Conservation (phyloP, 1,140 invertebrate genomes). For the Eueides isabella region DNA sequence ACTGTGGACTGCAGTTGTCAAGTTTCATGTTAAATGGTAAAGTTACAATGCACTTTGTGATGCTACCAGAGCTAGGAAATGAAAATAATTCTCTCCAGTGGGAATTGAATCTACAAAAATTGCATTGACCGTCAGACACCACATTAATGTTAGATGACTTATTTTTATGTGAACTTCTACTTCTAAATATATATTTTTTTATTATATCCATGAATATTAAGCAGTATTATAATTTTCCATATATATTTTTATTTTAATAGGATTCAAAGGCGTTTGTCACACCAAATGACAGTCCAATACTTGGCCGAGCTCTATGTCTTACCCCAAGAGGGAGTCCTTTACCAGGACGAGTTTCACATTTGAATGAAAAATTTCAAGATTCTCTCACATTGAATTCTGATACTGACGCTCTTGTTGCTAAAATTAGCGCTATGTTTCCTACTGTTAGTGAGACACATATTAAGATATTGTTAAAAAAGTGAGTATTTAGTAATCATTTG, state of each 20-base stretch:
- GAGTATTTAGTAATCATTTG: slow-evolving; percentile 72
- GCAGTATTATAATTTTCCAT: neutral
- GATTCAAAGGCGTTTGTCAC: slow-evolving; percentile 63
- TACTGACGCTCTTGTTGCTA: slow-evolving; percentile 88
- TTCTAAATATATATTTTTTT: no score
- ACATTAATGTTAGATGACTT: no score
- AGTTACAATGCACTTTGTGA: neutral
- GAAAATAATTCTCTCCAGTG: no score
- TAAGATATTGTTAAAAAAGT: slow-evolving; percentile 93
- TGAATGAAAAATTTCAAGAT: slow-evolving; percentile 85
- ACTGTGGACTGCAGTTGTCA: no score
- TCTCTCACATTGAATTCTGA: slow-evolving; percentile 85
- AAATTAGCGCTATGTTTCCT: slow-evolving; percentile 95
- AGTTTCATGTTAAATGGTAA: neutral
- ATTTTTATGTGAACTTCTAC: no score
- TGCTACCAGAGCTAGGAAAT: no score
- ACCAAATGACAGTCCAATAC: slow-evolving; percentile 75
- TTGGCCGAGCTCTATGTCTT: slow-evolving; percentile 81
- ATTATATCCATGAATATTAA: no score
- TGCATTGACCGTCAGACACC: no score
- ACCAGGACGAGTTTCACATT: slow-evolving; percentile 74
- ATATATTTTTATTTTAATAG: slow-evolving; percentile 34
- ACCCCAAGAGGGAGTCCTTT: slow-evolving; percentile 79
- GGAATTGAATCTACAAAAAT: no score
- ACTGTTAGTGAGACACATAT: slow-evolving; percentile 95